A percentile compares a stretch with the other conserved stretches of the same genome.
Conservation (phyloP, 2,888 invertebrate species). For the Ophion obscuratus region DNA sequence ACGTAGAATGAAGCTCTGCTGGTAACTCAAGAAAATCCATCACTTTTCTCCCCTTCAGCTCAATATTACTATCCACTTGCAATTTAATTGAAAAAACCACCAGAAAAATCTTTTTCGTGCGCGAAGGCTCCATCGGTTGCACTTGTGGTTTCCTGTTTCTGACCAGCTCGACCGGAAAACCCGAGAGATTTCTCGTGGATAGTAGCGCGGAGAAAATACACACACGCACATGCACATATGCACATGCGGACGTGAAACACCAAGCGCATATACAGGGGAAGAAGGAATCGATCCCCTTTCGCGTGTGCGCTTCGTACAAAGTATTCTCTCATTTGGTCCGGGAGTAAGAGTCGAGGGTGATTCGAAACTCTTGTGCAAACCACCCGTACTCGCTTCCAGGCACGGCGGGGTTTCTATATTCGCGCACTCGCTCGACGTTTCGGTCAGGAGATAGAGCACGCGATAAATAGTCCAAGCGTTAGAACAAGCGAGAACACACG, state of each 20-base stretch:
- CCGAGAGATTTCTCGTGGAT: constrained; percentile 23
- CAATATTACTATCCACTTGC: not conserved
- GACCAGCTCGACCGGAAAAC: constrained; percentile 45
- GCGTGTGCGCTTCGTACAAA: constrained; percentile 4
- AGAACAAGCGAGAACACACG: constrained; percentile 3
- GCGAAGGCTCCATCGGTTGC: not conserved
- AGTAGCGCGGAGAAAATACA: constrained; percentile 21
- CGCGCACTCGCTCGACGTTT: constrained; percentile 18
- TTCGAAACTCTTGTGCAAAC: constrained; percentile 16
- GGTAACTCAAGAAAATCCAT: too few species aligned
- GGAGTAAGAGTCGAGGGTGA: constrained; percentile 27
- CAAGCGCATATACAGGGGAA: not conserved
- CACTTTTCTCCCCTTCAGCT: too few species aligned
- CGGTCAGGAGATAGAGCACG: constrained; percentile 55
- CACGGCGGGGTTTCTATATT: constrained; percentile 19
- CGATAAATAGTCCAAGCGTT: constrained; percentile 18
- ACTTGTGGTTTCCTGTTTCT: constrained; percentile 33
- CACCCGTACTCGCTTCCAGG: constrained; percentile 7
- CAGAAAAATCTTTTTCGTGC: not conserved
- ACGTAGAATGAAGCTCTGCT: too few species aligned
- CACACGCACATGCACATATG: not conserved
- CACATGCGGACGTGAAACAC: not conserved
- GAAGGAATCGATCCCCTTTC: constrained; percentile 38
- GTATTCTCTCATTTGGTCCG: constrained; percentile 22
- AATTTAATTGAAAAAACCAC: not conserved